These are phyloP conservation scores for Leuciscus waleckii DNA, from an alignment of 2,797 vertebrate species.

Conservation along the genomic window DNA sequence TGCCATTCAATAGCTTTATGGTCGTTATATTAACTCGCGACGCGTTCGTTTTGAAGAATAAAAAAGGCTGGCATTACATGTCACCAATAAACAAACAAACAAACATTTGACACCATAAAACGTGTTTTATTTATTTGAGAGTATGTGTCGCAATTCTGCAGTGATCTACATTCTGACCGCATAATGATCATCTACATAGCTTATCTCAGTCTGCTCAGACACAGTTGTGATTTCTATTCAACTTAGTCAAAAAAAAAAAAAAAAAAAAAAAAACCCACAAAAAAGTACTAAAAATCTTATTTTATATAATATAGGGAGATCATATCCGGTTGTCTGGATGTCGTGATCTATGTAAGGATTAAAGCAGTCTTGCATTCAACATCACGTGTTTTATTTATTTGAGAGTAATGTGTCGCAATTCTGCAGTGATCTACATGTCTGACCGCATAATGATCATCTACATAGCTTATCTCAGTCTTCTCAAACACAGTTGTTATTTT, in stretches of 20 bases:
- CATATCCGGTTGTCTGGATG: no score
- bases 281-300: not conserved
- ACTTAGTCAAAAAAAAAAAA: no score
- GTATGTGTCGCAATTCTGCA: slow-evolving; percentile 37
- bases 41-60: not conserved
- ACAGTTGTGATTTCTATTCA: slow-evolving; percentile 54
- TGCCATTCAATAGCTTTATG: not conserved
- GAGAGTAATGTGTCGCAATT: slow-evolving; percentile 21
- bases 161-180: slow-evolving; percentile 44
- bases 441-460: slow-evolving; percentile 43
- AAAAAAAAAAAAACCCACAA: not conserved
- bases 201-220: slow-evolving; percentile 13
- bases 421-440: slow-evolving; percentile 42
- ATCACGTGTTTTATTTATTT: slow-evolving; percentile 8
- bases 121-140: not conserved
- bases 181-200: slow-evolving; percentile 34
- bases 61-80: slow-evolving; percentile 21
- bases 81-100: not conserved
- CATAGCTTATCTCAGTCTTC: slow-evolving; percentile 1
- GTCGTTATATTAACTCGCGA: not conserved
- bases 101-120: not conserved
- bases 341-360: not conserved
- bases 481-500: slow-evolving; percentile 51
- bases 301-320: not conserved
- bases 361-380: slow-evolving; percentile 4